These are phyloP conservation scores for Sparus aurata DNA, from an alignment of 2,797 vertebrate species.

Conservation along the genomic window DNA sequence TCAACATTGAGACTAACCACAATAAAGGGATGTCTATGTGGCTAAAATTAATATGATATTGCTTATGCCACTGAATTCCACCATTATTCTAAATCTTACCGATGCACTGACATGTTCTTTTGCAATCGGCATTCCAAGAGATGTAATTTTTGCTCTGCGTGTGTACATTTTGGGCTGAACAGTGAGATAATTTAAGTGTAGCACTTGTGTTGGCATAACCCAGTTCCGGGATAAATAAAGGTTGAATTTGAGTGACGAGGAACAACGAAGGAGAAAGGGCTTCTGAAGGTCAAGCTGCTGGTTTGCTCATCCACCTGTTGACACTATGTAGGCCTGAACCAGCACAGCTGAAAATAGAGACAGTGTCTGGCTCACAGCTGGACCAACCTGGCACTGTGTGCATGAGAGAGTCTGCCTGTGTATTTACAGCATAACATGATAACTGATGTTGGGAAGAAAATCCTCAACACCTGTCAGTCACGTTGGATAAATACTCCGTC, in stretches of 20 bases:
- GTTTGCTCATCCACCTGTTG: constrained; percentile 76
- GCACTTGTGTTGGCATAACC: neutral
- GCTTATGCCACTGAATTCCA: neutral
- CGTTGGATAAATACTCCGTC: neutral
- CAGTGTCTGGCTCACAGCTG: constrained; percentile 26
- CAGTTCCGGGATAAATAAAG: neutral
- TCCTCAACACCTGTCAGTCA: constrained; percentile 17
- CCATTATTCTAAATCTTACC: neutral
- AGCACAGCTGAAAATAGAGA: constrained; percentile 68
- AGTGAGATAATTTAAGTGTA: neutral
- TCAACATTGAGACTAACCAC: neutral
- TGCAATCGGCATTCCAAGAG: neutral
- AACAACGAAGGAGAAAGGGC: neutral
- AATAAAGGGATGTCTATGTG: no score
- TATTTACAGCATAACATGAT: constrained; percentile 48
- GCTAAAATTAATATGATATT: neutral
- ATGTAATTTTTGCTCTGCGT: neutral
- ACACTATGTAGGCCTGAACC: constrained; percentile 58
- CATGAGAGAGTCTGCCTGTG: constrained; percentile 1
- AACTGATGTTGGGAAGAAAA: constrained; percentile 21
- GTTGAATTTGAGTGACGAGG: neutral
- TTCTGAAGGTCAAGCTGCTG: constrained; percentile 46
- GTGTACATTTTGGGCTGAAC: neutral
- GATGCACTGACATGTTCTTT: no score
- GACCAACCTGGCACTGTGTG: constrained; percentile 19